These are phyloP conservation scores for Phrynocephalus forsythii DNA, from an alignment of 2,797 vertebrate species.

Conservation along the genomic window DNA sequence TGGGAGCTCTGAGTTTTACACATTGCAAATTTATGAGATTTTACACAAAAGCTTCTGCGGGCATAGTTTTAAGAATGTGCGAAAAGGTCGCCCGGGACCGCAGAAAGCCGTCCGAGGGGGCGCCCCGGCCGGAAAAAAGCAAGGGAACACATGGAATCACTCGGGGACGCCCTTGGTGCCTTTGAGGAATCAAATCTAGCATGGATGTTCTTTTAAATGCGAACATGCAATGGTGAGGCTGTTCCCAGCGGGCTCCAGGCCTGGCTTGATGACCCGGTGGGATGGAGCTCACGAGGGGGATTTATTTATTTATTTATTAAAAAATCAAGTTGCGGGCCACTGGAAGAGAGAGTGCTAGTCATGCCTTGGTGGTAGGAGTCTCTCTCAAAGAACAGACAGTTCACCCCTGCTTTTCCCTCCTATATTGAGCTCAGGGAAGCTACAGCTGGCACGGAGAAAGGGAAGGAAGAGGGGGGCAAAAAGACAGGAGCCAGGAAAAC, in stretches of 20 bases:
- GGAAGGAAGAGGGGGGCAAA: too few species aligned
- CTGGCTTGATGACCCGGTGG: background rate
- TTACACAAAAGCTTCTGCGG: constrained; percentile 84
- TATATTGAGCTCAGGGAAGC: too few species aligned
- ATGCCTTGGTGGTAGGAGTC: background rate
- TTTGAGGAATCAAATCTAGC: constrained; percentile 78
- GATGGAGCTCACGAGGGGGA: too few species aligned
- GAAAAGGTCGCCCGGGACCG: constrained; percentile 83
- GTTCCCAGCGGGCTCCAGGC: constrained; percentile 47
- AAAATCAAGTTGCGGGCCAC: background rate
- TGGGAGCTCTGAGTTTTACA: constrained; percentile 68
- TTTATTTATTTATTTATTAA: too few species aligned
- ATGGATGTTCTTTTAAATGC: constrained; percentile 79
- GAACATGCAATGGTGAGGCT: constrained; percentile 72
- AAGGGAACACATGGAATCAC: constrained; percentile 77
- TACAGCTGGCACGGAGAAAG: too few species aligned
- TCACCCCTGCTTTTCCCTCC: too few species aligned
- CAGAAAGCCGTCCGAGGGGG: constrained; percentile 73
- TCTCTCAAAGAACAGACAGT: too few species aligned
- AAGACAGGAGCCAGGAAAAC: too few species aligned
- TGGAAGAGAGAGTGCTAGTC: too few species aligned
- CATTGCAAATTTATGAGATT: constrained; percentile 80
- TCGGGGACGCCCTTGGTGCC: constrained; percentile 73
- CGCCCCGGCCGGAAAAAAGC: constrained; percentile 75
- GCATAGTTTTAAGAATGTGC: constrained; percentile 84